Base-by-base conservation (phyloP, 53 echinoderm and acorn worm species). In the Echinometra lucunter region DNA sequence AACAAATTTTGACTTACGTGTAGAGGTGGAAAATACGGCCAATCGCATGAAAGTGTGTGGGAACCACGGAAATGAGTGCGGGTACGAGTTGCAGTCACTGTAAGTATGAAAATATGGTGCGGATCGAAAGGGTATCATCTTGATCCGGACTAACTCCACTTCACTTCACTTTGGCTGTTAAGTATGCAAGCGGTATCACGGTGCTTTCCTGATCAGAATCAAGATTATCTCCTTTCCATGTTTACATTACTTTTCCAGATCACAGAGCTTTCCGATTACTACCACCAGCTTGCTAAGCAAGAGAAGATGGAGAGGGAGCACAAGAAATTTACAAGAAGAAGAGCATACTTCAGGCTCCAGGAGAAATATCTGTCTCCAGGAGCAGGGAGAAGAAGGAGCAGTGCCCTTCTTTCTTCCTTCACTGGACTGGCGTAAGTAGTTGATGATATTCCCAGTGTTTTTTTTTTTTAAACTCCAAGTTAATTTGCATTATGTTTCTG, bases 221-320 rank as follows among this genome's bases (percentile, higher is more conserved):
- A n/a, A n/a, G n/a, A n/a, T n/a, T n/a, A n/a, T n/a, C n/a, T n/a
- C n/a, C n/a, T n/a, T n/a, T n/a, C n/a, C n/a, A n/a, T n/a, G n/a
- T n/a, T n/a, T n/a, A n/a, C n/a, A n/a, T n/a, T n/a, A n/a, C 23
- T 28, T 60, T 30, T 42, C 7, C 81, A 99, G 99, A 95, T 99
- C 18, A 47, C 83, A 10, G 96, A 98, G 25, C 56, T 99, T n/a
- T 90, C 98, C 7, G 97, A 97, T 66, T 99, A 95, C 95, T 99
- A 99, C 96, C 98, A 97, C 16, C 99, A 98, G 95, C 95, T 99
- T 40, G 96, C 98, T 74, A 92, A 89, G 53, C 95, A 97, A 25
- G 99, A 99, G 95, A 99, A 99, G 94, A 96, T 96, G 58, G 99
- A 99, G 87, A 93, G 98, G 34, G 99, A 99, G 88, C 96, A 96